Evolutionary conservation across 1,140 invertebrate genomes (phyloP), one percentile per base, ranked within the genome.

Genomic region (Odontomachus brunneus): DNA sequence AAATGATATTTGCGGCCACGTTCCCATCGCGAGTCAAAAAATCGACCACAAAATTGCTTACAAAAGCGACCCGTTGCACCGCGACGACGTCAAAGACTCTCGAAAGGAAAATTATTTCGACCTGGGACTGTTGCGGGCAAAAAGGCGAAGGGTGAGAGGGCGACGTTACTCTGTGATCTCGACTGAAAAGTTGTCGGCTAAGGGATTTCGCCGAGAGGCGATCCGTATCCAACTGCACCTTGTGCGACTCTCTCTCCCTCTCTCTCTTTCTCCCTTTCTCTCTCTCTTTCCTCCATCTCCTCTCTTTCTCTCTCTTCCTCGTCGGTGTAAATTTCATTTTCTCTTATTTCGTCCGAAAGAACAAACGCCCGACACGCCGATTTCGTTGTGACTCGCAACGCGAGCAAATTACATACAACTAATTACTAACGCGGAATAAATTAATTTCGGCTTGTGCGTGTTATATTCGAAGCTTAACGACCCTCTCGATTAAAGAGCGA

Each of bases 71-170:
- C 5, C 19, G n/a, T 51, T 76, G 44, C 19, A 11, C 1, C 14
- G 26, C 5, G 4, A 33, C n/a, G 19, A 15, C 22, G 44, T 67
- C 22, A 67, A 17, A 76, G 19, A 29, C 22, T 14, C 22, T 15
- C 24, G 29, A 78, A 78, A 78, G 12, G 12, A 44, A 19, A 78
- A 78, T 67, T 78, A 66, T 66, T 51, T 75, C 59, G 49, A 75
- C 3, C 11, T 7, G 12, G 24, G 12, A n/a, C 5, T 53, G 24
- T 62, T 29, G 26, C 59, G 26, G 12, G 24, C 24, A 53, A 76
- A 53, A 66, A 65, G 19, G n/a, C 11, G 15, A 78, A 38, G 15
- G 57, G 4, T 11, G 60, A 44, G 19, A 74, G 49, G n/a, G 17
- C 7, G 62, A 38, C 19, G 17, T 17, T 55, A 12, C 19, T 11